Evolutionary conservation across 1,140 invertebrate genomes (phyloP).

Genomic region (Cydia strobilella): DNA sequence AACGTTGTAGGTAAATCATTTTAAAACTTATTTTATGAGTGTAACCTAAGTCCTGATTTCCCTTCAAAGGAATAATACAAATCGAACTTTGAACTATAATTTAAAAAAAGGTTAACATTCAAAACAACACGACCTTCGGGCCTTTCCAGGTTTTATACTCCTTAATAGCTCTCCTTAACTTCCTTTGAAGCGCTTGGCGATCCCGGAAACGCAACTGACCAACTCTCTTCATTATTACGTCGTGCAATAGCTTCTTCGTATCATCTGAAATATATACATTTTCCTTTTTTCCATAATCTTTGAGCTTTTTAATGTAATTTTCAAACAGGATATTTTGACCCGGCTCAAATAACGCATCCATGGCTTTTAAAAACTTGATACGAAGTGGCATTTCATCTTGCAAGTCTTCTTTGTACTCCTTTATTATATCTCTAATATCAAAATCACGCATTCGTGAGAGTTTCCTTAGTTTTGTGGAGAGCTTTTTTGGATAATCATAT

Average conservation of each 20-base stretch:
- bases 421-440: neutral
- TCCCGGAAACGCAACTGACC: neutral
- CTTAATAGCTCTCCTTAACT: neutral
- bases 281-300: neutral
- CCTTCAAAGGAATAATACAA: too few relatives aligned
- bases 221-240: neutral
- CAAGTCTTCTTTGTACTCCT: slow-evolving; percentile 45
- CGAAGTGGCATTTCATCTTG: slow-evolving; percentile 41
- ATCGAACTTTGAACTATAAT: too few relatives aligned
- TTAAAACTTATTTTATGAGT: too few relatives aligned
- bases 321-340: slow-evolving; percentile 51
- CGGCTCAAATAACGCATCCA: slow-evolving; percentile 53
- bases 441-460: neutral
- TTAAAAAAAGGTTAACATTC: too few relatives aligned
- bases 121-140: neutral
- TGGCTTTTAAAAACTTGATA: slow-evolving; percentile 51
- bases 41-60: too few relatives aligned
- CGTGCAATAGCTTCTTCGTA: neutral
- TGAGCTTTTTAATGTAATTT: slow-evolving; percentile 57
- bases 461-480: neutral
- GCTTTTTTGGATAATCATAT: neutral
- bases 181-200: neutral
- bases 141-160: slow-evolving; percentile 9
- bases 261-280: neutral
- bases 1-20: too few relatives aligned